Percentiles rank a stretch among this genome's conserved stretches.
phyloP scores from a whole-genome alignment of 2,797 vertebrate species.

The Taenioides sp. region DNA sequence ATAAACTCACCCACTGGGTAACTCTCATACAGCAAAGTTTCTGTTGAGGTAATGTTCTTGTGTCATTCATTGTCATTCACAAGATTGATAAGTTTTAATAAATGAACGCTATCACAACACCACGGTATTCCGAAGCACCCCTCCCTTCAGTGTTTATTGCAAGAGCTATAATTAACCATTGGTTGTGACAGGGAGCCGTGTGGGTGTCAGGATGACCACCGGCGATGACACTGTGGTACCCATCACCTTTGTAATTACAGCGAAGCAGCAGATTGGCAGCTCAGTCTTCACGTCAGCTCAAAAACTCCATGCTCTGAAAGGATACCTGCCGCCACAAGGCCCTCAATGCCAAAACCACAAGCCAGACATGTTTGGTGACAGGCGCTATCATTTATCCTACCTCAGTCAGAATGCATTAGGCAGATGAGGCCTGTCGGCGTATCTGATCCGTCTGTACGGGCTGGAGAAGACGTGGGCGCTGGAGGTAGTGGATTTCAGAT shows the following conservation, averaged over 20 bases:
- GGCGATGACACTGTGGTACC: constrained; percentile 39
- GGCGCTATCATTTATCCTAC: constrained; percentile 52
- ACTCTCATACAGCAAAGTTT: constrained; percentile 14
- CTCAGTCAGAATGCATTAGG: constrained; percentile 61
- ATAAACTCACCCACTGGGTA: background rate
- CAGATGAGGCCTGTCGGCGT: constrained; percentile 46
- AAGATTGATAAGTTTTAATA: constrained; percentile 58
- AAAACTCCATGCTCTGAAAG: constrained; percentile 17
- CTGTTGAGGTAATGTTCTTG: constrained; percentile 13
- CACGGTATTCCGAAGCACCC: constrained; percentile 22
- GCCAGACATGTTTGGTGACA: constrained; percentile 55
- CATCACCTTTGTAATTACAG: constrained; percentile 58
- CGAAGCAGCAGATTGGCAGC: constrained; percentile 48
- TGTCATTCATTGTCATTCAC: constrained; percentile 54
- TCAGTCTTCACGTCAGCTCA: constrained; percentile 9
- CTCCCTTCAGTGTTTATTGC: constrained; percentile 23
- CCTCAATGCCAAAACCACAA: constrained; percentile 47
- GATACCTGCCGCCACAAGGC: constrained; percentile 10
- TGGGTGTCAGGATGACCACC: constrained; percentile 57
- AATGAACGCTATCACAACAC: constrained; percentile 59
- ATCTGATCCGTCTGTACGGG: constrained; percentile 60
- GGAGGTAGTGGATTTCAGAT: constrained; percentile 44
- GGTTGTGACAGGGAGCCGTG: constrained; percentile 55
- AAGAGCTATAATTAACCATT: constrained; percentile 57
- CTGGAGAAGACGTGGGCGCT: constrained; percentile 39